Percentiles rank a stretch among this genome's conserved stretches.
phyloP scores from a whole-genome alignment of 2,888 invertebrate genomes.

The Hyles lineata region DNA sequence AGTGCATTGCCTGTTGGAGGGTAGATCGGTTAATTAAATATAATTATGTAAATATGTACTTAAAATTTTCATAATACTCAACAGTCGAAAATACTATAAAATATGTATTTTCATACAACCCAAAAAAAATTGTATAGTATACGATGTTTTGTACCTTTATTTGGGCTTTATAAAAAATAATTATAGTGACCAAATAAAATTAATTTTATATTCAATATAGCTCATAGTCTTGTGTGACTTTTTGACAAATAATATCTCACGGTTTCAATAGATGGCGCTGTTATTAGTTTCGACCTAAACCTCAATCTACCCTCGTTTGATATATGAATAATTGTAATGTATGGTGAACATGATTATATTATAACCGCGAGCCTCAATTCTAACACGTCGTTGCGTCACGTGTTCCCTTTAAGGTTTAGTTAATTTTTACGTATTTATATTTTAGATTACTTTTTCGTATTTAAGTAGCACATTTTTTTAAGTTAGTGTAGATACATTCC shows the following conservation, averaged over 20 bases:
- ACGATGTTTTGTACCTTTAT: background rate
- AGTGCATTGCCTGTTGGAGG: background rate
- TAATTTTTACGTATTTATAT: slow-evolving; percentile 41
- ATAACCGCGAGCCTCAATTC: slow-evolving; percentile 5
- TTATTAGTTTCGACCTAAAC: background rate
- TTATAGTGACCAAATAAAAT: background rate
- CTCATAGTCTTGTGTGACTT: background rate
- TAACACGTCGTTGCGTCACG: background rate
- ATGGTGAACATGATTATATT: background rate
- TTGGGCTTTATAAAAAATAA: background rate
- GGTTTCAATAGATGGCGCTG: background rate
- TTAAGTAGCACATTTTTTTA: slow-evolving; percentile 42
- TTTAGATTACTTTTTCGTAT: slow-evolving; percentile 34
- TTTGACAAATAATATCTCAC: background rate
- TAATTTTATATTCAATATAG: slow-evolving; percentile 1
- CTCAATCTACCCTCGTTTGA: slow-evolving; percentile 10
- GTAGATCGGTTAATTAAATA: slow-evolving; percentile 17
- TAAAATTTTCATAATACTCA: slow-evolving; percentile 10
- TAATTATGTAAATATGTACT: slow-evolving; percentile 20
- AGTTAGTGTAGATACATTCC: slow-evolving; percentile 63
- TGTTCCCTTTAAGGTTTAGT: slow-evolving; percentile 31
- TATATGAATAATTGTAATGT: background rate
- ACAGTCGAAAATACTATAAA: background rate
- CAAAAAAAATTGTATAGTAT: background rate
- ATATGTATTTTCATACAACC: background rate